These are phyloP conservation scores for Steromphala cineraria DNA, from an alignment of 2,888 invertebrate genomes.

Conservation along the genomic window DNA sequence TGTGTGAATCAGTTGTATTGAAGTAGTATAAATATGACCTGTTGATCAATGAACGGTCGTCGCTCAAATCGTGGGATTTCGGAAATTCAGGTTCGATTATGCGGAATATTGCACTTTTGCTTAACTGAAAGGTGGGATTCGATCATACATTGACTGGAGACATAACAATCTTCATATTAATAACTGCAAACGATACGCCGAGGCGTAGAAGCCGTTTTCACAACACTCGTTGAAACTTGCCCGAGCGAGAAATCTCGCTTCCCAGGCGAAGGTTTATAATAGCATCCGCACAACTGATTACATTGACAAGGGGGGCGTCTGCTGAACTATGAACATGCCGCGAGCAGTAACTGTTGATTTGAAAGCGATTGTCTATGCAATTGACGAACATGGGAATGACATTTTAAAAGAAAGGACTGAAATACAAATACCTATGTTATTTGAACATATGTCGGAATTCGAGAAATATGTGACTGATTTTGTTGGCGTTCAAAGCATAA, in stretches of 20 bases:
- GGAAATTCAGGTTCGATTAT: not conserved
- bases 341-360: not conserved
- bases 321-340: not conserved
- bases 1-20: too few relatives aligned
- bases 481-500: not conserved
- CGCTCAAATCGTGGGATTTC: not conserved
- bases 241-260: not conserved
- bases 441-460: not conserved
- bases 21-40: too few relatives aligned
- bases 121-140: too few relatives aligned
- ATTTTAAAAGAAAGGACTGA: not conserved
- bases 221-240: not conserved
- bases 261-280: not conserved
- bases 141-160: too few relatives aligned
- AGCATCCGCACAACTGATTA: not conserved
- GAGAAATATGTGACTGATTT: not conserved
- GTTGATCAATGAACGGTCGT: too few relatives aligned
- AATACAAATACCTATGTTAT: not conserved
- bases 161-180: too few relatives aligned
- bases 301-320: not conserved
- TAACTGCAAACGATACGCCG: too few relatives aligned
- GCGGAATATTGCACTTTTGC: not conserved
- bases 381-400: not conserved
- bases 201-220: too few relatives aligned
- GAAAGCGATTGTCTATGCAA: not conserved